These are phyloP conservation scores for Parnassius orleans DNA, from an alignment of 2,888 invertebrate genomes.

Conservation along the genomic window DNA sequence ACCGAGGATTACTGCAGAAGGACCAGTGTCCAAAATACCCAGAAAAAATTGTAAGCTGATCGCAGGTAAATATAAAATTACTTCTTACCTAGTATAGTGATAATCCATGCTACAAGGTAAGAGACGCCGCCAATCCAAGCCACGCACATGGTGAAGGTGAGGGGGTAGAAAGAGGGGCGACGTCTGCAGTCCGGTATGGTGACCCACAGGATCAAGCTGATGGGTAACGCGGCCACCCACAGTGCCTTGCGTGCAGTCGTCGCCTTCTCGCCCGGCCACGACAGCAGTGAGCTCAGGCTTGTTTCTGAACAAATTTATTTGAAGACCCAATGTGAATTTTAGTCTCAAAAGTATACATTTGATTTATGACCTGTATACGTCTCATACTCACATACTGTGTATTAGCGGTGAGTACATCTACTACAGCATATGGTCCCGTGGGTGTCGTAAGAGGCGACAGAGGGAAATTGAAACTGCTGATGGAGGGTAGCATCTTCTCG, in stretches of 20 bases:
- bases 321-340: too few relatives aligned
- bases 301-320: background rate
- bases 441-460: too few relatives aligned
- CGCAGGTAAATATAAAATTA: background rate
- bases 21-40: background rate
- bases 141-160: slow-evolving; percentile 90
- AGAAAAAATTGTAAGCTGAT: slow-evolving; percentile 3
- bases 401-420: too few relatives aligned
- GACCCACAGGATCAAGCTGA: slow-evolving; percentile 84
- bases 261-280: slow-evolving; percentile 78
- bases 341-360: background rate
- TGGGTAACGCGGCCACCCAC: slow-evolving; percentile 87
- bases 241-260: slow-evolving; percentile 63
- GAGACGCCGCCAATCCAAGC: slow-evolving; percentile 91
- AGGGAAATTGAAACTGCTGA: too few relatives aligned
- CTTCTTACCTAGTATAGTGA: slow-evolving; percentile 86
- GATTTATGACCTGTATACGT: too few relatives aligned
- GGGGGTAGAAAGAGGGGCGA: slow-evolving; percentile 79
- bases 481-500: too few relatives aligned
- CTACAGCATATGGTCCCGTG: too few relatives aligned
- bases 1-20: too few relatives aligned
- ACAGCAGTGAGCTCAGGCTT: slow-evolving; percentile 61
- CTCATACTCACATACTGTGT: too few relatives aligned
- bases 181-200: slow-evolving; percentile 90
- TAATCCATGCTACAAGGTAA: slow-evolving; percentile 93